Evolutionary conservation across 2,888 invertebrate genomes (phyloP).

Genomic region (Trichopria drosophilae): DNA sequence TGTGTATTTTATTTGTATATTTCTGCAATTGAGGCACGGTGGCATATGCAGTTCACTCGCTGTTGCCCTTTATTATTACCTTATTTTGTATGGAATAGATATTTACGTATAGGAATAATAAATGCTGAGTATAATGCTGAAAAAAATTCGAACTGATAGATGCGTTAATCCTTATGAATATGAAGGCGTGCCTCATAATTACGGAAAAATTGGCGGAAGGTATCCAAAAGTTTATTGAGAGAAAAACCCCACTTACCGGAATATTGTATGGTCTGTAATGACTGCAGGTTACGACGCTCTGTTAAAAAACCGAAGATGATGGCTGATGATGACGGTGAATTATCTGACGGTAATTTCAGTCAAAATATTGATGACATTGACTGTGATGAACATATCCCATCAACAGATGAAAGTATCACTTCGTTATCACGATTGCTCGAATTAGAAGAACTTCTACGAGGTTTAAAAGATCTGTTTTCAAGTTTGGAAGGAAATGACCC

Average conservation of each 20-base stretch:
- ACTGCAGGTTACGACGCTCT: background rate
- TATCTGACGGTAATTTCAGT: no score
- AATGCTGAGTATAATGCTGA: no score
- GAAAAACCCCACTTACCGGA: background rate
- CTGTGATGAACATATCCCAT: background rate
- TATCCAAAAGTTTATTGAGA: background rate
- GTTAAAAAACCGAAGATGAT: no score
- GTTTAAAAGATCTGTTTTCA: conserved; percentile 1
- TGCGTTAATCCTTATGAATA: background rate
- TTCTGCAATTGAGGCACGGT: no score
- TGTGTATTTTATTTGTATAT: no score
- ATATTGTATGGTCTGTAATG: conserved; percentile 1
- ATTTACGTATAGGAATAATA: no score
- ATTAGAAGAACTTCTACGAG: background rate
- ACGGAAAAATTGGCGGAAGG: background rate
- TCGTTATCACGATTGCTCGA: background rate
- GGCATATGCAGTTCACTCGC: no score
- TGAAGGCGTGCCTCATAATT: background rate
- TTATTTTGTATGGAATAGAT: no score
- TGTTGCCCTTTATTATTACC: no score
- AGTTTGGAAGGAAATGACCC: conserved; percentile 1
- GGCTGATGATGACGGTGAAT: no score
- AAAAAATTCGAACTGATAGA: no score
- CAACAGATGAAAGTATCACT: background rate
- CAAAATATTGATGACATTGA: no score